These are phyloP conservation scores for Microctenopoma stevenorrisi DNA, from an alignment of 2,797 vertebrate genomes.

Conservation along the genomic window DNA sequence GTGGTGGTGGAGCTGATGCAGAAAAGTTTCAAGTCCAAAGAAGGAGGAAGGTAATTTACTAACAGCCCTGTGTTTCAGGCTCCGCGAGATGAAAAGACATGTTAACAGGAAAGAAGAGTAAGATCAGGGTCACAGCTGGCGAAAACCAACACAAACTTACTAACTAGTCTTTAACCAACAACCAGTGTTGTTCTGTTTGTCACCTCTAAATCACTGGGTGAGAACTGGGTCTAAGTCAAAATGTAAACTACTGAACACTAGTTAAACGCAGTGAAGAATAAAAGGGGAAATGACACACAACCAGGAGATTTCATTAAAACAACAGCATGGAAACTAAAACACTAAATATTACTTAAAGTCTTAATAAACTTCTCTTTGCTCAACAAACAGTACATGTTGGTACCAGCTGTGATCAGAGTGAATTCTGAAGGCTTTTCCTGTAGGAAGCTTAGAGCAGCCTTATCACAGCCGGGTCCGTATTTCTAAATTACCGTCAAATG, in stretches of 20 bases:
- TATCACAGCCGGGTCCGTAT: constrained; percentile 1
- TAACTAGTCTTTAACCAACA: too few species aligned
- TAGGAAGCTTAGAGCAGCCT: not conserved
- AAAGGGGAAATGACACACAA: not conserved
- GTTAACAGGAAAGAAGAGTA: too few species aligned
- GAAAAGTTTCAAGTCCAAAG: constrained; percentile 24
- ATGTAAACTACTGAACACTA: not conserved
- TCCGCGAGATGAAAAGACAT: not conserved
- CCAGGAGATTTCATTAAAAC: not conserved
- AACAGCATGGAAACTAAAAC: not conserved
- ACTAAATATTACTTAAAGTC: not conserved
- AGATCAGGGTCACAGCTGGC: too few species aligned
- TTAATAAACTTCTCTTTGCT: too few species aligned
- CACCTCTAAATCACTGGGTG: not conserved
- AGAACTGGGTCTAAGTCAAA: not conserved
- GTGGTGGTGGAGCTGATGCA: constrained; percentile 10
- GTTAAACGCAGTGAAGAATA: not conserved
- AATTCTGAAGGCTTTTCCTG: not conserved
- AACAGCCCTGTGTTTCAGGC: not conserved
- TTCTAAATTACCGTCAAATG: constrained; percentile 32
- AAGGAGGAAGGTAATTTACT: constrained; percentile 1
- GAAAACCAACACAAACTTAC: too few species aligned
- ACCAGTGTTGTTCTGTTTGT: too few species aligned
- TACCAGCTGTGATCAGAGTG: not conserved
- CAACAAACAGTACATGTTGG: not conserved